A percentile compares a stretch with the other conserved stretches of the same genome.
phyloP scores from a whole-genome alignment of 1,140 invertebrate species.

The Araneus ventricosus region DNA sequence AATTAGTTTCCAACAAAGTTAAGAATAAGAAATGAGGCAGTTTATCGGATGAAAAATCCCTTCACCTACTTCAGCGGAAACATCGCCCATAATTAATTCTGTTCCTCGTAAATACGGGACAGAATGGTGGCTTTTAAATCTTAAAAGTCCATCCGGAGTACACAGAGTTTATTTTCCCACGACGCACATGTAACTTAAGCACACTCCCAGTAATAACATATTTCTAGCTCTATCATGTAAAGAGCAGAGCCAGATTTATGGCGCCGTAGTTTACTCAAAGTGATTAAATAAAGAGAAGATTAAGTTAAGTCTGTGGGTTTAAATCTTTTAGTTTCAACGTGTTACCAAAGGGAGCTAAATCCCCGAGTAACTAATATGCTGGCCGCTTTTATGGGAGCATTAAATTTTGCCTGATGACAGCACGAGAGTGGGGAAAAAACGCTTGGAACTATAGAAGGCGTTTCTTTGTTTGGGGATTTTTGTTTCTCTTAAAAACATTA shows the following conservation, averaged over 20 bases:
- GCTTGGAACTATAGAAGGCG: not conserved
- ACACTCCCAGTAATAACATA: conserved; percentile 9
- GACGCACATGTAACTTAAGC: not conserved
- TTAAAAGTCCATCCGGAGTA: not conserved
- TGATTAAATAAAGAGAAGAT: conserved; percentile 46
- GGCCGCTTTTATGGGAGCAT: not conserved
- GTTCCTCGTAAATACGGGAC: not conserved
- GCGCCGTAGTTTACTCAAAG: conserved; percentile 13
- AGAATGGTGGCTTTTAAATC: conserved; percentile 19
- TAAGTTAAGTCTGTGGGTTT: conserved; percentile 38
- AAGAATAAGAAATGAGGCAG: not conserved
- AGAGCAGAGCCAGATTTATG: conserved; percentile 45
- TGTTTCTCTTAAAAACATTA: not conserved
- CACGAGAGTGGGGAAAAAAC: not conserved
- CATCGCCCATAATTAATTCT: conserved; percentile 26
- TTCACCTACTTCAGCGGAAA: not conserved
- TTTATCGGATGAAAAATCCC: conserved; percentile 5
- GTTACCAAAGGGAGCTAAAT: conserved; percentile 5
- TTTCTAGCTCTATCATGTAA: conserved; percentile 40
- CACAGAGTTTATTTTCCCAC: not conserved
- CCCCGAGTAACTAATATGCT: not conserved
- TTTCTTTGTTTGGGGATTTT: not conserved
- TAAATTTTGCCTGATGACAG: conserved; percentile 20
- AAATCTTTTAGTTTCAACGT: conserved; percentile 10
- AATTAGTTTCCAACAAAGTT: not conserved